Evolutionary conservation across 2,888 invertebrate species (phyloP).

Genomic region (Dynastes hyllus): DNA sequence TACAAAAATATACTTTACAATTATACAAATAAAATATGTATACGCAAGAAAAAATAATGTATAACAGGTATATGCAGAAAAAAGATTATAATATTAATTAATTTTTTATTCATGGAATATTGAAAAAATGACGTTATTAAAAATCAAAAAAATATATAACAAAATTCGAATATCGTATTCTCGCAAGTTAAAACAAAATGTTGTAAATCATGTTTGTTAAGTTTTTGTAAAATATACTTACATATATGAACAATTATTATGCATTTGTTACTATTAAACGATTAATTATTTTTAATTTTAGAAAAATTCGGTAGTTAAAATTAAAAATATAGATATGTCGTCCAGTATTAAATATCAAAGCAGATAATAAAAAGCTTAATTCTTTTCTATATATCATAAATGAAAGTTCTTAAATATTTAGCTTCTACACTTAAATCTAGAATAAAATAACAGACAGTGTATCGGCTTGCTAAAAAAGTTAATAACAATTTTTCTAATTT

Average conservation of each 20-base stretch:
- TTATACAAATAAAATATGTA: conserved; percentile 54
- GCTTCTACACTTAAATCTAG: too few species aligned
- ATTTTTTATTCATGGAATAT: too few species aligned
- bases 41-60: conserved; percentile 55
- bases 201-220: conserved; percentile 36
- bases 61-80: conserved; percentile 32
- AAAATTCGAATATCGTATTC: conserved; percentile 49
- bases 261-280: conserved; percentile 29
- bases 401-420: too few species aligned
- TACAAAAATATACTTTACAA: conserved; percentile 38
- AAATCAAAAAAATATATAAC: conserved; percentile 32
- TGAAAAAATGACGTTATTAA: conserved; percentile 11
- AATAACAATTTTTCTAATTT: too few species aligned
- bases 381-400: too few species aligned
- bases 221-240: conserved; percentile 49
- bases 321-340: too few species aligned
- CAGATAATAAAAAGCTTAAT: too few species aligned
- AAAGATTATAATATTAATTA: neutral
- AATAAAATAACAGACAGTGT: too few species aligned
- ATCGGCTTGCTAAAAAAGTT: too few species aligned
- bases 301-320: neutral
- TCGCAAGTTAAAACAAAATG: conserved; percentile 17
- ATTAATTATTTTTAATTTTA: conserved; percentile 1
- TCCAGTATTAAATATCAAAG: conserved; percentile 7
- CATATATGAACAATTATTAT: conserved; percentile 42